Percentiles rank a stretch among this genome's conserved stretches.
These are phyloP conservation scores for Cepaea nemoralis DNA, from an alignment of 1,140 invertebrate species.

Conservation along the genomic window DNA sequence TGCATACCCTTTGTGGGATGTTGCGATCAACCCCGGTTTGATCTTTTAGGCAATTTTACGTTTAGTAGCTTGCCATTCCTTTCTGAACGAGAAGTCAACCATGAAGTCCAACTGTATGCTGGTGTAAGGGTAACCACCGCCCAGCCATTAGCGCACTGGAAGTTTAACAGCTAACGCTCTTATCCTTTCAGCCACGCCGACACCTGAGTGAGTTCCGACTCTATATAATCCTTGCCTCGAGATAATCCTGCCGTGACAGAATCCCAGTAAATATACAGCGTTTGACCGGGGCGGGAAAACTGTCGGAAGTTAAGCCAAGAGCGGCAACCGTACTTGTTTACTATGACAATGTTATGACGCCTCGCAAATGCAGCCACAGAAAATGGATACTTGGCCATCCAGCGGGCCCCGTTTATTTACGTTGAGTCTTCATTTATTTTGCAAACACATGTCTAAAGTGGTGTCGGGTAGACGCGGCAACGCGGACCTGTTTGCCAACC, in stretches of 20 bases:
- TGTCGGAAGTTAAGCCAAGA: neutral
- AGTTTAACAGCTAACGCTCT: too few relatives aligned
- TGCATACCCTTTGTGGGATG: too few relatives aligned
- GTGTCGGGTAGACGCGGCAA: neutral
- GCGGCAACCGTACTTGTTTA: neutral
- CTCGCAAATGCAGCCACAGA: neutral
- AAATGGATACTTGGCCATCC: conserved; percentile 2
- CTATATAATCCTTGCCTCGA: too few relatives aligned
- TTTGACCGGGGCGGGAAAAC: neutral
- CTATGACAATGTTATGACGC: conserved; percentile 12
- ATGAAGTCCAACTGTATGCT: too few relatives aligned
- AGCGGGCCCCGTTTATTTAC: neutral
- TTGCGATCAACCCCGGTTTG: too few relatives aligned
- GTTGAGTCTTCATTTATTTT: conserved; percentile 6
- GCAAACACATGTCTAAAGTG: conserved; percentile 5
- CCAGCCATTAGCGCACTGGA: too few relatives aligned
- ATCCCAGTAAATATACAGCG: neutral
- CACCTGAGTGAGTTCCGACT: too few relatives aligned
- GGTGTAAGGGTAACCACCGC: too few relatives aligned
- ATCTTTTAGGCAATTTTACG: too few relatives aligned
- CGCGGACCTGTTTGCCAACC: neutral
- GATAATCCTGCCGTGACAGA: neutral
- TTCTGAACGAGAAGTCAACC: too few relatives aligned
- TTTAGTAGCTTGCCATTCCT: too few relatives aligned
- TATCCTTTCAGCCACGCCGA: too few relatives aligned